Conservation (phyloP, 2,888 invertebrate species). For the Nycteola revayana region DNA sequence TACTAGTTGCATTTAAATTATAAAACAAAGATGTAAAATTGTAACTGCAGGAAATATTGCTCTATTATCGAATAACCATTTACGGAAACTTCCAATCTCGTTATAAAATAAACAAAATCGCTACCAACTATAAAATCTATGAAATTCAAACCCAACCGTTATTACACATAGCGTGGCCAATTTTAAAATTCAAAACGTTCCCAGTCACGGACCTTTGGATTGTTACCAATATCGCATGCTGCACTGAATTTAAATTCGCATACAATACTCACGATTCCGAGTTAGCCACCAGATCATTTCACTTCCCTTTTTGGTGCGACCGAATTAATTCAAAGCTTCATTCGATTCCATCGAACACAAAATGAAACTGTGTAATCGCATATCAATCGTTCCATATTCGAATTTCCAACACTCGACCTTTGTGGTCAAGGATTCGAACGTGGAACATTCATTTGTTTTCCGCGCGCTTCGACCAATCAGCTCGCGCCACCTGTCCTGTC, state of each 20-base stretch:
- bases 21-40: background rate
- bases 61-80: background rate
- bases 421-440: slow-evolving; percentile 57
- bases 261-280: slow-evolving; percentile 37
- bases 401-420: slow-evolving; percentile 51
- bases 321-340: slow-evolving; percentile 43
- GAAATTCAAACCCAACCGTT: slow-evolving; percentile 44
- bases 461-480: slow-evolving; percentile 47
- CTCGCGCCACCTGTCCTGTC: slow-evolving; percentile 65
- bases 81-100: slow-evolving; percentile 1
- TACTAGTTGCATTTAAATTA: background rate
- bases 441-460: slow-evolving; percentile 47
- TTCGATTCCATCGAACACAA: slow-evolving; percentile 44
- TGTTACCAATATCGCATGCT: slow-evolving; percentile 64
- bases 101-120: slow-evolving; percentile 28
- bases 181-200: slow-evolving; percentile 66
- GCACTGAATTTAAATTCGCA: slow-evolving; percentile 62
- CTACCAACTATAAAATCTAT: slow-evolving; percentile 41
- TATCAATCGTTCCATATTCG: slow-evolving; percentile 47
- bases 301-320: slow-evolving; percentile 44
- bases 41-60: background rate
- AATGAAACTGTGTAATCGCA: slow-evolving; percentile 46
- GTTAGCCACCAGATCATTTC: slow-evolving; percentile 37
- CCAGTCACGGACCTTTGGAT: slow-evolving; percentile 51
- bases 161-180: slow-evolving; percentile 37